A percentile compares a stretch with the other conserved stretches of the same genome.
These are phyloP conservation scores for Ptychadena robeensis DNA, from an alignment of 2,797 vertebrate genomes.

Conservation along the genomic window DNA sequence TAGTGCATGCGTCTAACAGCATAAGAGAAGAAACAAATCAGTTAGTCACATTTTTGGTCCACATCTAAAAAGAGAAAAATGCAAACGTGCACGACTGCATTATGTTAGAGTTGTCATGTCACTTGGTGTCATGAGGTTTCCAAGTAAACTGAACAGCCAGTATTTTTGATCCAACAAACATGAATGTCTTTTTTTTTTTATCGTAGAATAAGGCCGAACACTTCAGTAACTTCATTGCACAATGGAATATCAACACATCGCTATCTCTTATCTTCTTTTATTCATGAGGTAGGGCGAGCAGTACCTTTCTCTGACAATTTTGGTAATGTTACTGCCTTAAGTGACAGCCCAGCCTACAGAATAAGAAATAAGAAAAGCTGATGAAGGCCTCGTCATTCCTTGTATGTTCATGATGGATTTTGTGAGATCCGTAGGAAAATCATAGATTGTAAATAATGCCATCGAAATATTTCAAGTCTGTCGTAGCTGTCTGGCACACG, in stretches of 20 bases:
- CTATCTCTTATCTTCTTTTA: slow-evolving; percentile 36
- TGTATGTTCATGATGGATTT: slow-evolving; percentile 58
- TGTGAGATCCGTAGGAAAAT: slow-evolving; percentile 61
- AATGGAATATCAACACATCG: slow-evolving; percentile 62
- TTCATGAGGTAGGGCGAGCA: slow-evolving; percentile 79
- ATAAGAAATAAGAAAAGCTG: slow-evolving; percentile 68
- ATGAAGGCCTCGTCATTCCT: slow-evolving; percentile 66
- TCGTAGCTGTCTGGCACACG: slow-evolving; percentile 63
- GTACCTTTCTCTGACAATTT: slow-evolving; percentile 70
- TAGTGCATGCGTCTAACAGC: slow-evolving; percentile 43
- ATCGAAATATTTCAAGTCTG: slow-evolving; percentile 62
- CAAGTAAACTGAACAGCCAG: slow-evolving; percentile 66
- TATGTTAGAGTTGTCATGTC: slow-evolving; percentile 36
- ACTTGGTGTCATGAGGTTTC: slow-evolving; percentile 64
- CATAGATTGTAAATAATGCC: slow-evolving; percentile 67
- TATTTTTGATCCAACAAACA: slow-evolving; percentile 66
- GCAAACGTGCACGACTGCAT: slow-evolving; percentile 23
- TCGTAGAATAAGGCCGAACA: slow-evolving; percentile 69
- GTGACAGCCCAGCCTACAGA: slow-evolving; percentile 68
- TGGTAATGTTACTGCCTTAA: slow-evolving; percentile 72
- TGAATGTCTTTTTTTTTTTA: slow-evolving; percentile 57
- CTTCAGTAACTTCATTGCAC: slow-evolving; percentile 64
- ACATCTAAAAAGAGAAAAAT: slow-evolving; percentile 28
- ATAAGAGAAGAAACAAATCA: slow-evolving; percentile 30
- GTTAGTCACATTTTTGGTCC: slow-evolving; percentile 55